Evolutionary conservation across 2,888 invertebrate genomes (phyloP).

Genomic region (Diplolepis rosae): DNA sequence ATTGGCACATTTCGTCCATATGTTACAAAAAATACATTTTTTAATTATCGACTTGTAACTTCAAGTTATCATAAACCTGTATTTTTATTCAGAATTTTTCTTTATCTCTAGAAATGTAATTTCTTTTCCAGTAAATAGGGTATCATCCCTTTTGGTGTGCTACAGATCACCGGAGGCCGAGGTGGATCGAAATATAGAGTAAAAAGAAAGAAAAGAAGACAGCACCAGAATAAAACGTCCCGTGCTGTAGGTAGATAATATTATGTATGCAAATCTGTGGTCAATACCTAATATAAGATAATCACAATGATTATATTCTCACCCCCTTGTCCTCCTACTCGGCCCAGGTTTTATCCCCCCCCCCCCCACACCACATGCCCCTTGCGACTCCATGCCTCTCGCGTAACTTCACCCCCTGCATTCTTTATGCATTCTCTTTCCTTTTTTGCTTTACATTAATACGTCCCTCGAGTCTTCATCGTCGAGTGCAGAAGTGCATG

Average conservation of each 20-base stretch:
- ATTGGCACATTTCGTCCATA: too few species aligned
- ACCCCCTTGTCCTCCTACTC: constrained; percentile 53
- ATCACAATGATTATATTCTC: constrained; percentile 72
- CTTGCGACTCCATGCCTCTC: constrained; percentile 14
- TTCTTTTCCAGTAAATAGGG: background rate
- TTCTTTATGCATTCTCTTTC: constrained; percentile 31
- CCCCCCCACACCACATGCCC: too few species aligned
- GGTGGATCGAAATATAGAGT: constrained; percentile 42
- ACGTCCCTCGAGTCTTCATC: constrained; percentile 40
- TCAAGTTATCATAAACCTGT: too few species aligned
- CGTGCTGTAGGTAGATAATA: constrained; percentile 65
- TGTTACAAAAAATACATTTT: background rate
- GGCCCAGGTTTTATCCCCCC: background rate
- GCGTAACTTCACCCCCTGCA: constrained; percentile 34
- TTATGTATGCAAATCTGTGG: constrained; percentile 73
- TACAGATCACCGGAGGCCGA: constrained; percentile 3
- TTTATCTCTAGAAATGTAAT: too few species aligned
- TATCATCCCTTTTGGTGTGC: background rate
- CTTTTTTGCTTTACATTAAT: constrained; percentile 11
- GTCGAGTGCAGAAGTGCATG: constrained; percentile 45
- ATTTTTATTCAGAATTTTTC: too few species aligned
- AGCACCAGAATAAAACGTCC: constrained; percentile 51
- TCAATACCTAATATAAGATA: constrained; percentile 74
- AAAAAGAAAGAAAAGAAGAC: constrained; percentile 41
- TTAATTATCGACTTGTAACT: too few species aligned